Percentiles rank a stretch among this genome's conserved stretches.
Evolutionary conservation across 1,140 invertebrate species (phyloP).

Genomic region (Paralvinella palmiformis): DNA sequence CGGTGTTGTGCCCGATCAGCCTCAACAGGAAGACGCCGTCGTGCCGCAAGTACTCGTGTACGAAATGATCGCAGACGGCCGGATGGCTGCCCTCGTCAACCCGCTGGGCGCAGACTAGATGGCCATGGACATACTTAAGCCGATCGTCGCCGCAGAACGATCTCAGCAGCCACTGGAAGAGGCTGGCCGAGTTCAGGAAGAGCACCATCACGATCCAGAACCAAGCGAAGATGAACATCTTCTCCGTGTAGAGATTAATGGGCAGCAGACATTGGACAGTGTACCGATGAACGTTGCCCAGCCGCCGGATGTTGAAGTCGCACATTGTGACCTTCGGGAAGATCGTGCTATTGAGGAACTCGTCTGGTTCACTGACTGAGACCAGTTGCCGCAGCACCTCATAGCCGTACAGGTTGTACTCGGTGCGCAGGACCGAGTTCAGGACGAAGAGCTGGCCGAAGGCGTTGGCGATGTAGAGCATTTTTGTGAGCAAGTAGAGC

Average conservation of each 20-base stretch:
- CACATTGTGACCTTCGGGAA: constrained; percentile 54
- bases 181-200: constrained; percentile 10
- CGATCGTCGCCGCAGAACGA: not conserved
- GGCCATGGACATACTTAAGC: constrained; percentile 7
- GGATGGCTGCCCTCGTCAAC: not conserved
- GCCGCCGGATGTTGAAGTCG: constrained; percentile 40
- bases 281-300: constrained; percentile 17
- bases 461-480: constrained; percentile 53
- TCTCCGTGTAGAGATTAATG: constrained; percentile 29
- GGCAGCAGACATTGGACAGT: constrained; percentile 28
- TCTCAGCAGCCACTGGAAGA: constrained; percentile 13
- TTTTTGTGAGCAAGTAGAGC: constrained; percentile 53
- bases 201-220: constrained; percentile 40
- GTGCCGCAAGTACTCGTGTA: constrained; percentile 53
- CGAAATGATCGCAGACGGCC: constrained; percentile 45
- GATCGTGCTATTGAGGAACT: not conserved
- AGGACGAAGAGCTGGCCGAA: constrained; percentile 52
- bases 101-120: constrained; percentile 1
- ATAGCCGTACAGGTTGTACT: constrained; percentile 52
- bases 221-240: constrained; percentile 36
- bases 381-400: constrained; percentile 46
- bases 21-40: constrained; percentile 54
- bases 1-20: constrained; percentile 54
- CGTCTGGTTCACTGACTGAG: no score
- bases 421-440: constrained; percentile 52